These are phyloP conservation scores for Palythoa caribaeorum DNA, from an alignment of 92 coral and sea anemone genomes.

Conservation along the genomic window DNA sequence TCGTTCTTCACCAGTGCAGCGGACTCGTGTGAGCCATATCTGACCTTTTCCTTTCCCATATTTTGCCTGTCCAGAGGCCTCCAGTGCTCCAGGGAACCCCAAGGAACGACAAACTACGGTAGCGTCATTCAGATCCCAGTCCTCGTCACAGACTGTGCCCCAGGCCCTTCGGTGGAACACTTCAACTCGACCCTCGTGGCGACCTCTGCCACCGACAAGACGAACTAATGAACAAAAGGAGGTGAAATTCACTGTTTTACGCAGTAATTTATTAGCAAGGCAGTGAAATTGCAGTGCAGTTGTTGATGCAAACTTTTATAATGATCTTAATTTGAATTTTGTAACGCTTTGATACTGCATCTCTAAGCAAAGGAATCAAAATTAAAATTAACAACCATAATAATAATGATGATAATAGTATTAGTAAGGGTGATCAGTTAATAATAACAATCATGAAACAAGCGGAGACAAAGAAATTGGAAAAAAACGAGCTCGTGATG, in stretches of 20 bases:
- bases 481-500: too few species aligned
- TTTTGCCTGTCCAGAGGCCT: slow-evolving; percentile 26
- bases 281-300: too few species aligned
- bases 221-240: slow-evolving; percentile 28
- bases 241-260: too few species aligned
- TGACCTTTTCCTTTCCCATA: slow-evolving; percentile 31
- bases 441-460: too few species aligned
- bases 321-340: neutral
- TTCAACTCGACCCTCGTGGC: slow-evolving; percentile 33
- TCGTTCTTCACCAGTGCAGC: slow-evolving; percentile 31
- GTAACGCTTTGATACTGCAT: too few species aligned
- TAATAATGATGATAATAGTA: too few species aligned
- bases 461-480: too few species aligned
- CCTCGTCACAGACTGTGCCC: slow-evolving; percentile 49
- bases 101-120: slow-evolving; percentile 30
- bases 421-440: too few species aligned
- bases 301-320: too few species aligned
- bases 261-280: too few species aligned
- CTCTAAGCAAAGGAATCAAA: too few species aligned
- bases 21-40: slow-evolving; percentile 39
- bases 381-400: too few species aligned
- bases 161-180: slow-evolving; percentile 22
- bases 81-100: slow-evolving; percentile 31
- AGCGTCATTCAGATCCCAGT: slow-evolving; percentile 31
- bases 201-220: slow-evolving; percentile 29